phyloP scores from a whole-genome alignment of 2,888 invertebrate species.

The Iselma pallidipennis region DNA sequence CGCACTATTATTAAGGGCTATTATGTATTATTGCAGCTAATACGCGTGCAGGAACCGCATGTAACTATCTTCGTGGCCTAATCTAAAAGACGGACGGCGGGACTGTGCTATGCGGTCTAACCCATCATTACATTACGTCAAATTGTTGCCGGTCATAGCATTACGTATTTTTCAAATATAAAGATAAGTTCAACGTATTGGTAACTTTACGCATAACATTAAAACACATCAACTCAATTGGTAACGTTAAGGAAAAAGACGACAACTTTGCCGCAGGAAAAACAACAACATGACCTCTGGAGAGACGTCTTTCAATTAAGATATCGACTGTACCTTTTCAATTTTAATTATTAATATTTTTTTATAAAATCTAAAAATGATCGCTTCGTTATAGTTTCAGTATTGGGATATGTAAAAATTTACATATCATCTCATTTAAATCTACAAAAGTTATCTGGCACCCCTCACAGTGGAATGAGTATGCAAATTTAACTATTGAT shows the following conservation, averaged over 20 bases:
- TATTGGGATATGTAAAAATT: neutral
- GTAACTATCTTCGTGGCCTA: constrained; percentile 51
- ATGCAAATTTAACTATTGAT: neutral
- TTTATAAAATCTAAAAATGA: no score
- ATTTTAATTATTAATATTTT: no score
- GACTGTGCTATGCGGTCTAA: constrained; percentile 35
- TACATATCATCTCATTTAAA: neutral
- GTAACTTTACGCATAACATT: neutral
- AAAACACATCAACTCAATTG: neutral
- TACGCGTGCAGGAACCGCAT: constrained; percentile 52
- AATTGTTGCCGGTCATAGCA: constrained; percentile 40
- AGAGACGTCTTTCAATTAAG: neutral
- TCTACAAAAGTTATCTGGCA: constrained; percentile 3
- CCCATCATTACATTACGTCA: constrained; percentile 53
- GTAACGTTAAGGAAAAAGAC: neutral
- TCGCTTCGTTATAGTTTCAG: no score
- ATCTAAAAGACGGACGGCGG: constrained; percentile 46
- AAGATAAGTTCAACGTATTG: no score
- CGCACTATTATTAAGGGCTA: constrained; percentile 58
- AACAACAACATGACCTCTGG: neutral
- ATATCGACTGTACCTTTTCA: neutral
- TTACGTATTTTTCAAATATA: neutral
- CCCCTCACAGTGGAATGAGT: neutral
- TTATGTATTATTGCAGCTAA: constrained; percentile 58
- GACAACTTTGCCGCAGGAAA: neutral